Conservation (phyloP, 2,888 invertebrate species). For the Napeogenes sylphis region DNA sequence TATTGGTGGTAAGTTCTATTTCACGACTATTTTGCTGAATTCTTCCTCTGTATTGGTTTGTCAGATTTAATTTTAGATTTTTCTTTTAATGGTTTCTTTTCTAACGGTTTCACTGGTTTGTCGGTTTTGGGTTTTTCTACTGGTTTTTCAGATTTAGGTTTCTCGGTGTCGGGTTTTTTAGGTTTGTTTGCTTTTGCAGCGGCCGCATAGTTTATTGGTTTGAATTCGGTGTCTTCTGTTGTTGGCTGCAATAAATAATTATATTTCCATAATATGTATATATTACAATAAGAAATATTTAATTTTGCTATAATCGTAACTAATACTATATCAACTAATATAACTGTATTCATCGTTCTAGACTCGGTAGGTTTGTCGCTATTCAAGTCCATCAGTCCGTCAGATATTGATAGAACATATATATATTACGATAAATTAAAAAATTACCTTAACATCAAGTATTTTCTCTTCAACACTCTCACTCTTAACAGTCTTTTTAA, state of each 20-base stretch:
- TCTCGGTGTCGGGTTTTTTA: slow-evolving; percentile 46
- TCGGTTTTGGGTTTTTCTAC: slow-evolving; percentile 30
- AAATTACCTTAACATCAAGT: slow-evolving; percentile 39
- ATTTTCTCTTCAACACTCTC: slow-evolving; percentile 45
- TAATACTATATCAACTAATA: too few species aligned
- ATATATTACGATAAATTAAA: neutral
- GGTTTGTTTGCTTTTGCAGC: slow-evolving; percentile 69
- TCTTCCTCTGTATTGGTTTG: slow-evolving; percentile 50
- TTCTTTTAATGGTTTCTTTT: slow-evolving; percentile 33
- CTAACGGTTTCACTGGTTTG: slow-evolving; percentile 21
- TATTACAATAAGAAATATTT: too few species aligned
- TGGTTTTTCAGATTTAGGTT: slow-evolving; percentile 36
- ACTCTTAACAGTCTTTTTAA: slow-evolving; percentile 43
- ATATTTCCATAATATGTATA: slow-evolving; percentile 15
- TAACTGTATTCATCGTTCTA: too few species aligned
- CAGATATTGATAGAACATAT: too few species aligned
- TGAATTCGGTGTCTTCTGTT: slow-evolving; percentile 46
- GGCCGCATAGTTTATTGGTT: slow-evolving; percentile 71
- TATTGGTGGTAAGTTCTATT: neutral
- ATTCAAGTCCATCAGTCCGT: too few species aligned
- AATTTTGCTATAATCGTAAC: too few species aligned
- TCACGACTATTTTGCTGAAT: slow-evolving; percentile 46
- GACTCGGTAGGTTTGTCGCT: too few species aligned
- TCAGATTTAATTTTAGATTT: slow-evolving; percentile 28
- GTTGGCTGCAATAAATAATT: slow-evolving; percentile 15